Evolutionary conservation across 2,113 vertebrate species (phyloP).

Genomic region (Aptenodytes patagonicus): DNA sequence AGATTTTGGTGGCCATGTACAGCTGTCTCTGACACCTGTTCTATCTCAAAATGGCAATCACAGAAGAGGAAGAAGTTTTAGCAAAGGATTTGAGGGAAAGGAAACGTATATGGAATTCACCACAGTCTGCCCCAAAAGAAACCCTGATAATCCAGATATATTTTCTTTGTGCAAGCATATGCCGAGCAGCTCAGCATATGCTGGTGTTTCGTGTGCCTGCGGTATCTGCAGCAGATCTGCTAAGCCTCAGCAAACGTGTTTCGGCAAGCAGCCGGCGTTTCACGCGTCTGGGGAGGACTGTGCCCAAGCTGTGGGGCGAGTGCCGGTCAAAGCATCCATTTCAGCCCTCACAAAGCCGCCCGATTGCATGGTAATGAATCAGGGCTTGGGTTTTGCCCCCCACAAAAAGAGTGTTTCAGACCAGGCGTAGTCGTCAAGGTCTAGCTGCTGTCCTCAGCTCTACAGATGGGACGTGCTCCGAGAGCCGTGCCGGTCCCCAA

Average conservation of each 20-base stretch:
- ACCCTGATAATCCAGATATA: background rate
- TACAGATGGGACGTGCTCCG: background rate
- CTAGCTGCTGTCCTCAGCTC: background rate
- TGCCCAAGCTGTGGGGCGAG: background rate
- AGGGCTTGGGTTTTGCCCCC: background rate
- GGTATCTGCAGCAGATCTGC: background rate
- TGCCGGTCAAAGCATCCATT: background rate
- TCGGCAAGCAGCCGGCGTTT: background rate
- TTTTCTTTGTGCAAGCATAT: background rate
- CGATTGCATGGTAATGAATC: background rate
- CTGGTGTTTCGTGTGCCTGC: background rate
- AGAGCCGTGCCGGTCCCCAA: fast-evolving
- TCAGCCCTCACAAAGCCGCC: background rate
- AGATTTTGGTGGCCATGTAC: background rate
- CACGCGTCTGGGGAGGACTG: background rate
- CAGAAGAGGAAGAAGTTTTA: background rate
- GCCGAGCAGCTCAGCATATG: background rate
- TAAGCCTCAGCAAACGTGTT: background rate
- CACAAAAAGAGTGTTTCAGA: background rate
- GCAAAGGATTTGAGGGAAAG: background rate
- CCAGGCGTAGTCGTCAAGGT: background rate
- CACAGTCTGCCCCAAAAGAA: background rate
- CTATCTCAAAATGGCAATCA: fast-evolving
- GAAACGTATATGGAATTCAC: background rate
- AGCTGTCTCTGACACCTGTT: background rate